Percentiles rank a stretch among this genome's conserved stretches.
Conservation (phyloP, 1,140 invertebrate genomes). For the Drosophila auraria region DNA sequence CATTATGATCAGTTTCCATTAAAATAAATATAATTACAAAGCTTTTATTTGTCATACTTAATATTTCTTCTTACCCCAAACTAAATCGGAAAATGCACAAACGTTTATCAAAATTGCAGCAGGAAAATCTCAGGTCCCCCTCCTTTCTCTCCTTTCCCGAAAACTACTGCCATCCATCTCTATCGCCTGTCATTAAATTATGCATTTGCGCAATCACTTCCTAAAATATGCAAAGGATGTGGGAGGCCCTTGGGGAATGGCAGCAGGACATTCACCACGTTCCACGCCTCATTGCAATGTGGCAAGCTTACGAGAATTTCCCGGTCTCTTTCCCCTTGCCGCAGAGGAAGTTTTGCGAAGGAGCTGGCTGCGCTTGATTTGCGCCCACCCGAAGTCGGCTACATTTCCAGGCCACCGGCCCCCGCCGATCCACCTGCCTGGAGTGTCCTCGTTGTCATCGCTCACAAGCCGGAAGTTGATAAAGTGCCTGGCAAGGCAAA, state of each 20-base stretch:
- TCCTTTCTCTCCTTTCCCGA: not conserved
- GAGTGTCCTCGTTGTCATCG: slow-evolving; percentile 56
- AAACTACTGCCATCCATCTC: slow-evolving; percentile 34
- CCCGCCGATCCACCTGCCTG: slow-evolving; percentile 26
- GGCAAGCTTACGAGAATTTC: slow-evolving; percentile 57
- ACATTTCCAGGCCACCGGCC: not conserved
- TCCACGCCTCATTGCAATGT: slow-evolving; percentile 62
- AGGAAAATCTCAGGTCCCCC: slow-evolving; percentile 34
- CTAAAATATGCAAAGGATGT: slow-evolving; percentile 73
- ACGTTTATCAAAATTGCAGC: slow-evolving; percentile 53
- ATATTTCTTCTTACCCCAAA: not conserved
- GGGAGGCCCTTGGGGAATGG: not conserved
- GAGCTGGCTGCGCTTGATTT: slow-evolving; percentile 71
- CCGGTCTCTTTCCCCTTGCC: not conserved
- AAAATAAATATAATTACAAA: not conserved
- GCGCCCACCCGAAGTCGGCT: slow-evolving; percentile 27
- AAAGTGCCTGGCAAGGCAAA: slow-evolving; percentile 72
- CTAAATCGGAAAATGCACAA: slow-evolving; percentile 12
- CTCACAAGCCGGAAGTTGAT: slow-evolving; percentile 80
- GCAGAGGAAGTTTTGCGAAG: slow-evolving; percentile 51
- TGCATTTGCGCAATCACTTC: slow-evolving; percentile 81
- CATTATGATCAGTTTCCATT: not conserved
- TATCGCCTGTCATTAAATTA: slow-evolving; percentile 80
- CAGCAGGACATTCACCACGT: slow-evolving; percentile 34
- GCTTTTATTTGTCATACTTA: not conserved